These are phyloP conservation scores for Bombus pascuorum DNA, from an alignment of 1,140 invertebrate species.

Conservation along the genomic window DNA sequence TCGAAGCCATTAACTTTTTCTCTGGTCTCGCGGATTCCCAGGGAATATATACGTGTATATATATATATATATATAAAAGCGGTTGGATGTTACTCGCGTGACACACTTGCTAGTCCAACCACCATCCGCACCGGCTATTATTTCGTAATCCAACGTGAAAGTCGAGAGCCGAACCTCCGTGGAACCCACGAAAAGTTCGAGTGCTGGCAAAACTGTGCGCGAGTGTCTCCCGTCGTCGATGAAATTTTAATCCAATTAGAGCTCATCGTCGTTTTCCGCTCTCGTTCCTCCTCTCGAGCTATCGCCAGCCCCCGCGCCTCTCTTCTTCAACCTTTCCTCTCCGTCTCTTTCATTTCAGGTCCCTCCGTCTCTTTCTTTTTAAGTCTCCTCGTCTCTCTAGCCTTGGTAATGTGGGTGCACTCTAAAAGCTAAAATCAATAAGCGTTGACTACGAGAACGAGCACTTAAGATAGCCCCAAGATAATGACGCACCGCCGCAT, in stretches of 20 bases:
- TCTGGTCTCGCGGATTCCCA: background rate
- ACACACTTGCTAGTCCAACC: slow-evolving; percentile 14
- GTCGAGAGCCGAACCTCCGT: background rate
- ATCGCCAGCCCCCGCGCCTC: background rate
- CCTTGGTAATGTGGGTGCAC: background rate
- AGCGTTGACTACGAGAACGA: slow-evolving; percentile 37
- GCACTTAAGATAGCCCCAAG: slow-evolving; percentile 42
- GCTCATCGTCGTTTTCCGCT: slow-evolving; percentile 39
- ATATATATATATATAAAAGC: background rate
- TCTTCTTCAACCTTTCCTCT: background rate
- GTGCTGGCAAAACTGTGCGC: background rate
- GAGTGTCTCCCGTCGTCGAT: slow-evolving; percentile 34
- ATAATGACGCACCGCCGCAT: slow-evolving; percentile 44
- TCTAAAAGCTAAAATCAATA: slow-evolving; percentile 59
- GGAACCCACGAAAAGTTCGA: slow-evolving; percentile 29
- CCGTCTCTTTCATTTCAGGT: background rate
- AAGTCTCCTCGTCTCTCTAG: background rate
- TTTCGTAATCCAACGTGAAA: slow-evolving; percentile 45
- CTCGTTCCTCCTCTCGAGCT: background rate
- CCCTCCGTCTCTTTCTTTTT: background rate
- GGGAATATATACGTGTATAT: too few species aligned
- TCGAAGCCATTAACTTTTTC: background rate
- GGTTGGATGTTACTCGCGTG: background rate
- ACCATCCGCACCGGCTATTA: slow-evolving; percentile 38
- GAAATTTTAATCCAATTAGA: slow-evolving; percentile 68